phyloP scores from a whole-genome alignment of 2,113 vertebrate species.

The Nerophis lumbriciformis region DNA sequence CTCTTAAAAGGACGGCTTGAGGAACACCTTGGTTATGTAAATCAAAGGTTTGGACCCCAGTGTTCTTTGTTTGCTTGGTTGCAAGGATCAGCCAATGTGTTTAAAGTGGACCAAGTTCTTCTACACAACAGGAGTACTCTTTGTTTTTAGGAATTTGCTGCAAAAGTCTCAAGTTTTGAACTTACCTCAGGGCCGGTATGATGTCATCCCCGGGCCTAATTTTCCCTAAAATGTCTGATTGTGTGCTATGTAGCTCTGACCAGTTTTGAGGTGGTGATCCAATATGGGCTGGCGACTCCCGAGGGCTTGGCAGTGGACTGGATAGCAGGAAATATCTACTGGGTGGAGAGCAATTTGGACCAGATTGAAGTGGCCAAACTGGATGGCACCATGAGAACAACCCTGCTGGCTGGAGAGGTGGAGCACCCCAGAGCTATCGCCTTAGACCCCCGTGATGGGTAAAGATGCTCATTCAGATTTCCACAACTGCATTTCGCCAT shows the following conservation, averaged over 20 bases:
- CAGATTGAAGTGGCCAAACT: constrained; percentile 97
- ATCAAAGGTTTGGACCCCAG: no score
- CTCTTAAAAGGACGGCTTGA: no score
- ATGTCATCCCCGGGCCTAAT: no score
- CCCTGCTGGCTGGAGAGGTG: constrained; percentile 89
- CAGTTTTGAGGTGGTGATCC: constrained; percentile 95
- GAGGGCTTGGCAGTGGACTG: constrained; percentile 96
- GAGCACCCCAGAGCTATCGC: constrained; percentile 95
- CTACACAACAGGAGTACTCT: no score
- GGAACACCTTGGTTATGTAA: no score
- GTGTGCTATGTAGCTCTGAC: constrained; percentile 67
- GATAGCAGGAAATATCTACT: constrained; percentile 99
- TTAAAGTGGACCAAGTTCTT: no score
- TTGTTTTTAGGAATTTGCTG: no score
- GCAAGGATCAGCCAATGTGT: no score
- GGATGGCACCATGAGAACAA: constrained; percentile 90
- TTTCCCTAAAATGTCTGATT: neutral
- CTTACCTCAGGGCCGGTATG: no score
- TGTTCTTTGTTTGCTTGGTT: no score
- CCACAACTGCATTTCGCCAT: neutral
- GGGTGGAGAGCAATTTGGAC: constrained; percentile 98
- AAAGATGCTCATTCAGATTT: constrained; percentile 1
- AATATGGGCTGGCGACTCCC: constrained; percentile 91
- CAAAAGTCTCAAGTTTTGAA: no score
- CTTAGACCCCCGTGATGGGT: constrained; percentile 93